Base-by-base conservation (phyloP, 2,797 vertebrate genomes). In the Gymnopithys bicolor region DNA sequence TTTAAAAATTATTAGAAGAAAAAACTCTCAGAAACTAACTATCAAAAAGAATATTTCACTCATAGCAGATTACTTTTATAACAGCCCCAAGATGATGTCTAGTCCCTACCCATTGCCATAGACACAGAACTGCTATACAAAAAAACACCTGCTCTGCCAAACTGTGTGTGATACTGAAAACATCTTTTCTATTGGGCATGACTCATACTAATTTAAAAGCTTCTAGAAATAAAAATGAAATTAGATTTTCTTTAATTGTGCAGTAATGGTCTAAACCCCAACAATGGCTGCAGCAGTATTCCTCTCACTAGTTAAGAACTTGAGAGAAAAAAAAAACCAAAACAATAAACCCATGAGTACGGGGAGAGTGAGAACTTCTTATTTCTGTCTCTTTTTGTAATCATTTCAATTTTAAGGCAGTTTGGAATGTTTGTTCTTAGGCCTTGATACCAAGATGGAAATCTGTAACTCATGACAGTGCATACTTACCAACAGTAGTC, bases 401-500 rank as follows among this genome's bases (percentile, higher is more conserved):
- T 32, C 1, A 8, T 22, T 48, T 53, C 24, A 77, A 35, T 75
- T 63, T 51, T 64, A 55, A 66, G 24, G 19, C 12, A 67, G 49
- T 45, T 73, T 60, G 10, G 18, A 66, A 73, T 17, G 18, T 78
- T 95, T 64, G 41, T 27, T 55, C 33, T 80, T 51, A 74, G 2
- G 1, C 13, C 33, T 32, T 56, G 16, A 60, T 53, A 55, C 3
- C 37, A 46, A 37, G 37, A 43, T 3, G 3, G 59, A 93, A 93
- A 88, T 49, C 32, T 17, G 0, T 68, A 82, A 62, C 43, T 92
- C 73, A 48, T 27, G 52, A 37, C 13, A 2, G 51, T n/a, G 27
- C 1, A 0, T 71, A 95, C 97, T 97, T 94, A 98, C 97, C 97
- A n/a, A 97, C 69, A 85, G 76, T 87, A 32, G 81, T 15, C n/a